Conservation (phyloP, 2,113 vertebrate genomes). For the Smithornis capensis region DNA sequence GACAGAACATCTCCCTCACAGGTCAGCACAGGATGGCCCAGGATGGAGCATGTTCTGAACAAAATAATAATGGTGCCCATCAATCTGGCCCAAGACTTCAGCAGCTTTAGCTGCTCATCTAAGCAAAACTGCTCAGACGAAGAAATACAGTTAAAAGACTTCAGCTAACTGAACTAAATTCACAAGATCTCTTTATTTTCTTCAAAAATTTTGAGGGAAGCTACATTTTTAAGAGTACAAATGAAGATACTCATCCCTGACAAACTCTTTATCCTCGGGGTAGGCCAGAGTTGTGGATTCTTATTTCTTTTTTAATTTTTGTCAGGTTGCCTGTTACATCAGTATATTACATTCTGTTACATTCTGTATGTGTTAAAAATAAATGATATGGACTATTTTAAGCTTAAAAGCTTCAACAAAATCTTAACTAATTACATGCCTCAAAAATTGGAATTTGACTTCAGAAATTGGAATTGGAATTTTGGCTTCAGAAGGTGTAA, state of each 20-base stretch:
- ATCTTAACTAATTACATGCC: not conserved
- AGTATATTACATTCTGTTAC: not conserved
- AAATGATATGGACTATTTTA: not conserved
- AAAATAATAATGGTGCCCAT: not conserved
- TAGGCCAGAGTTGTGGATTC: not conserved
- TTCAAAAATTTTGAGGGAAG: not conserved
- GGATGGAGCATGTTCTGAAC: not conserved
- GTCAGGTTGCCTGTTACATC: not conserved
- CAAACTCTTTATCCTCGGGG: not conserved
- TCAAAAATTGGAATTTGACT: not conserved
- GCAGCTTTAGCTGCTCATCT: not conserved
- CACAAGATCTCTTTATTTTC: not conserved
- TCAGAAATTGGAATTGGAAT: not conserved
- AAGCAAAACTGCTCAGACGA: not conserved
- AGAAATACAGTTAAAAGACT: not conserved
- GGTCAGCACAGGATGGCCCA: not conserved
- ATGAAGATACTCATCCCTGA: not conserved
- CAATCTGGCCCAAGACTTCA: not conserved
- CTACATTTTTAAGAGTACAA: not conserved
- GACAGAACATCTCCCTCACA: not conserved
- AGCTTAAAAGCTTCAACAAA: not conserved
- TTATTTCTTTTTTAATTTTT: not conserved
- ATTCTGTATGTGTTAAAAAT: not conserved
- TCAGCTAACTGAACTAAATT: not conserved
- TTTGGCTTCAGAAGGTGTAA: not conserved